Percentiles rank a stretch among this genome's conserved stretches.
phyloP scores from a whole-genome alignment of 2,888 invertebrate species.

The Villa cingulata region DNA sequence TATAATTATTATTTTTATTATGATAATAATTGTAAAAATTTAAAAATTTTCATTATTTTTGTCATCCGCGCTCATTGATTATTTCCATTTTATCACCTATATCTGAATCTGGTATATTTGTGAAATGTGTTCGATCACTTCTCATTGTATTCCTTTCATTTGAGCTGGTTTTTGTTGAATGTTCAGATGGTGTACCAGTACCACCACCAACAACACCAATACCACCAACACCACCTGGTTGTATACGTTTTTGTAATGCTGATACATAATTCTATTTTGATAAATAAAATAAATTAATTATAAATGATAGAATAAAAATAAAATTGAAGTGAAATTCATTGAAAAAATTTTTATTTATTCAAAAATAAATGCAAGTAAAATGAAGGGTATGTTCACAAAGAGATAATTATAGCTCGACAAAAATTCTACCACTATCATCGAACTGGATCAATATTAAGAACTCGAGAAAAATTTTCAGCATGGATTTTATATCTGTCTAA shows the following conservation, averaged over 20 bases:
- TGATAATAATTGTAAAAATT: background rate
- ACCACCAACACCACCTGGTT: conserved; percentile 35
- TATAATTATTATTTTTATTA: background rate
- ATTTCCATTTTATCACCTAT: conserved; percentile 36
- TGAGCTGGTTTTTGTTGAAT: conserved; percentile 39
- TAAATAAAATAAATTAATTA: conserved; percentile 1
- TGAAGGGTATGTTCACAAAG: no score
- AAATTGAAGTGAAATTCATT: no score
- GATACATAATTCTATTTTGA: conserved; percentile 59
- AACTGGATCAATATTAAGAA: no score
- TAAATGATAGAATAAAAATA: no score
- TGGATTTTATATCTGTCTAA: no score
- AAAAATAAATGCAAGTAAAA: no score
- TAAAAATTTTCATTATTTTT: conserved; percentile 6
- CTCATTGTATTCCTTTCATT: conserved; percentile 62
- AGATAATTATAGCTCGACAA: no score
- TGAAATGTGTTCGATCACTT: conserved; percentile 56
- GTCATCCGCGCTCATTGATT: conserved; percentile 36
- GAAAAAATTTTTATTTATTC: no score
- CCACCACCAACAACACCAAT: no score
- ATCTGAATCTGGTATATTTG: conserved; percentile 58
- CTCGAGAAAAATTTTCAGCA: no score
- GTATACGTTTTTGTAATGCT: conserved; percentile 60
- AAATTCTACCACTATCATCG: no score
- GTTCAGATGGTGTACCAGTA: conserved; percentile 42